These are phyloP conservation scores for Perizoma affinitatum DNA, from an alignment of 2,888 invertebrate genomes.

Conservation along the genomic window DNA sequence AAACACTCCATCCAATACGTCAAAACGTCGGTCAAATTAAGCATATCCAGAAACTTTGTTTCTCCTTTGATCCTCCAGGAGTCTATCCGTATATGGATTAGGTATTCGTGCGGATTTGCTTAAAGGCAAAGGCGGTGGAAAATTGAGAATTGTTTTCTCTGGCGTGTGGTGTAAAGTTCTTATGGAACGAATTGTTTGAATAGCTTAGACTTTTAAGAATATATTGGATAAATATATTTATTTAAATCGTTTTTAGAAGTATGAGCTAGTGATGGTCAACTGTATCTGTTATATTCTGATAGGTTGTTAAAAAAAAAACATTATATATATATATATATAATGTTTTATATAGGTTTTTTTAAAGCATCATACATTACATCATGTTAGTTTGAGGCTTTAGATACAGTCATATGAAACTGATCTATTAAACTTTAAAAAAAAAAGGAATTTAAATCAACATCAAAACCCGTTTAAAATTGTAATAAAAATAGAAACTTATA, in stretches of 20 bases:
- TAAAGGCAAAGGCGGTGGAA: constrained; percentile 69
- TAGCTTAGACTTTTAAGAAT: constrained; percentile 10
- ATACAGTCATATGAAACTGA: too few species aligned
- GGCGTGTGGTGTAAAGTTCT: constrained; percentile 64
- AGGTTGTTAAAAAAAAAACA: too few species aligned
- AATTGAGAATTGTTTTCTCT: constrained; percentile 75
- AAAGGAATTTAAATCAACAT: constrained; percentile 44
- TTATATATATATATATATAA: too few species aligned
- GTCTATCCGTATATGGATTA: constrained; percentile 72
- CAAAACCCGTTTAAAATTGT: constrained; percentile 21
- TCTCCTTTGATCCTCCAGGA: constrained; percentile 61
- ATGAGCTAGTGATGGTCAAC: too few species aligned
- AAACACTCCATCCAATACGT: constrained; percentile 14
- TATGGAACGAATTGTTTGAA: constrained; percentile 57
- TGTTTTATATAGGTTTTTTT: too few species aligned
- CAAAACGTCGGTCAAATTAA: constrained; percentile 30
- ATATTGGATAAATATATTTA: not conserved
- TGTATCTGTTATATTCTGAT: too few species aligned
- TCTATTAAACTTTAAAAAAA: constrained; percentile 11
- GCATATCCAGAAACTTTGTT: constrained; percentile 55
- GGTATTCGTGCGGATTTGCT: constrained; percentile 75
- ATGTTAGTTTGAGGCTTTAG: too few species aligned
- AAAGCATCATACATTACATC: too few species aligned
- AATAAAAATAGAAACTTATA: constrained; percentile 59
- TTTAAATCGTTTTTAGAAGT: too few species aligned